Evolutionary conservation across 2,113 vertebrate species (phyloP).

Genomic region (Monopterus albus): DNA sequence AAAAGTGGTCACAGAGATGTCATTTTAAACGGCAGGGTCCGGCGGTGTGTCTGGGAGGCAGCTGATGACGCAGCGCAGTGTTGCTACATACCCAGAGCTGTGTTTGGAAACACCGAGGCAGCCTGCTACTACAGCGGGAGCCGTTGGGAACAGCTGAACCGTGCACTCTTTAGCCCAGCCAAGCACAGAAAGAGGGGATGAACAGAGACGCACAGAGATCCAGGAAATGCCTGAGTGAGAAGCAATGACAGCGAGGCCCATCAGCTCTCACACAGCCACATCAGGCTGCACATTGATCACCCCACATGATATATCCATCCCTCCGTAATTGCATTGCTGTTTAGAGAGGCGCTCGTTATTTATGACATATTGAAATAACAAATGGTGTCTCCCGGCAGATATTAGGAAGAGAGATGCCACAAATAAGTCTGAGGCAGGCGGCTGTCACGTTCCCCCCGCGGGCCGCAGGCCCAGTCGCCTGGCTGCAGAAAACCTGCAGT

Average conservation of each 20-base stretch:
- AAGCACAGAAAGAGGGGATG: slow-evolving; percentile 37
- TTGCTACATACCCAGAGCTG: slow-evolving; percentile 78
- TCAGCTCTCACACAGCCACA: slow-evolving; percentile 37
- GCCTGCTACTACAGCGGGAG: slow-evolving; percentile 62
- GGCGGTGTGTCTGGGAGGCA: slow-evolving; percentile 53
- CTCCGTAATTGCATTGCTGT: slow-evolving; percentile 74
- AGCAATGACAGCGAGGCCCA: slow-evolving; percentile 30
- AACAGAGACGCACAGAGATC: slow-evolving; percentile 65
- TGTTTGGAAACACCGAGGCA: slow-evolving; percentile 82
- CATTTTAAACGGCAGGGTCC: slow-evolving; percentile 60
- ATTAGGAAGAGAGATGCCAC: slow-evolving; percentile 79
- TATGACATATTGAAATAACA: slow-evolving; percentile 82
- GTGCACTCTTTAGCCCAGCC: slow-evolving; percentile 71
- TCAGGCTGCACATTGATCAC: slow-evolving; percentile 71
- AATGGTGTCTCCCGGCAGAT: slow-evolving; percentile 72
- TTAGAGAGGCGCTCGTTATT: slow-evolving; percentile 75
- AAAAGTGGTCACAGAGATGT: slow-evolving; percentile 63
- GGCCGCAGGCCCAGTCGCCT: slow-evolving; percentile 75
- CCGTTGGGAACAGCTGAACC: slow-evolving; percentile 74
- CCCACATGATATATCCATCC: slow-evolving; percentile 73
- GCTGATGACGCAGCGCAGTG: slow-evolving; percentile 70
- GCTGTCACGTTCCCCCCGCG: slow-evolving; percentile 39
- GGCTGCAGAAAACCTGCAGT: slow-evolving; percentile 80
- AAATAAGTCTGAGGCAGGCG: slow-evolving; percentile 71
- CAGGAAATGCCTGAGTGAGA: slow-evolving; percentile 75